Evolutionary conservation across 2,888 invertebrate genomes (phyloP), one percentile per base, ranked within the genome.

Genomic region (Lypha dubia): DNA sequence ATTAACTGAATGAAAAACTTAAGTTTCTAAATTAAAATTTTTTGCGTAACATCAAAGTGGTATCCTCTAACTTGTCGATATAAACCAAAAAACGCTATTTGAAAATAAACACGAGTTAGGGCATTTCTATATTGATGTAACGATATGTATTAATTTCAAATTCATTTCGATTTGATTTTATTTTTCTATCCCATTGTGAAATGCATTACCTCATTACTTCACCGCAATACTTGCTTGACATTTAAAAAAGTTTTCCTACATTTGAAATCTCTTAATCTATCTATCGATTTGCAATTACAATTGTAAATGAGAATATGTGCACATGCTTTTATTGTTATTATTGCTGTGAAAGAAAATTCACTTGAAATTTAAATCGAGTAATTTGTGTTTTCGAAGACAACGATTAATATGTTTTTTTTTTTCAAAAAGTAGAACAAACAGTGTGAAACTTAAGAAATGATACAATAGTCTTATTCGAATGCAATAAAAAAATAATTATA

Each of bases 261-360:
- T 58, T 44, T 32, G 24, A 44, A 20, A 46, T 46, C 71, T 35
- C 6, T 46, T 53, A 56, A 71, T 58, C 49, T 70, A 56, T 71
- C 67, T 38, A 67, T 51, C 32, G 71, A 73, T 60, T 58, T 58
- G 20, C n/a, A 70, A 70, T 56, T 44, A 11, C 6, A n/a, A 15
- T 70, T 28, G n/a, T 20, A 46, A 46, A 35, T 60, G 71, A 6
- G 46, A 46, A 46, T 38, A 15, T 32, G 32, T n/a, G 46, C 15
- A 49, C 32, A 49, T 22, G 49, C n/a, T 35, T 32, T 49, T 35
- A 1, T 22, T 51, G n/a, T n/a, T n/a, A n/a, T 13, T 35, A 20
- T 51, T 49, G 9, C 22, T 15, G 51, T 3, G 8, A 46, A 20
- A 15, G 44, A 58, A 73, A 60, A 35, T 9, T 9, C 22, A 22